phyloP scores from a whole-genome alignment of 2,797 vertebrate species.

The Caiman crocodilus region DNA sequence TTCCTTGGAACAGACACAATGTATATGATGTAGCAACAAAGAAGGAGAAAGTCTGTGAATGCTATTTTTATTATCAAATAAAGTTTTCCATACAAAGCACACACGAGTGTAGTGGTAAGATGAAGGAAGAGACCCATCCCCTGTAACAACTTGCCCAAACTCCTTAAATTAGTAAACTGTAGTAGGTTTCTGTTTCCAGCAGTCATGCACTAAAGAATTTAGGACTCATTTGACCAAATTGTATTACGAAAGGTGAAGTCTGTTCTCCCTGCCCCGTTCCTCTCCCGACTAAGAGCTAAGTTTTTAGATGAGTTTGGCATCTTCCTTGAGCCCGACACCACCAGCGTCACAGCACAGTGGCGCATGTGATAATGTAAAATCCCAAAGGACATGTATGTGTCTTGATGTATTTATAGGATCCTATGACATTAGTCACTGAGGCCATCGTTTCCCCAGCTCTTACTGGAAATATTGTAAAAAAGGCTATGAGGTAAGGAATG shows the following conservation, averaged over 20 bases:
- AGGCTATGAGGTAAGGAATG: not conserved
- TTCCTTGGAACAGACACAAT: conserved; percentile 93
- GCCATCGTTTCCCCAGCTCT: not conserved
- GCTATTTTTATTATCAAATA: conserved; percentile 99
- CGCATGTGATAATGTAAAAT: not conserved
- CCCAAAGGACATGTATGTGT: not conserved
- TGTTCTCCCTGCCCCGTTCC: not conserved
- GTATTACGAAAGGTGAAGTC: not conserved
- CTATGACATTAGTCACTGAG: accelerated
- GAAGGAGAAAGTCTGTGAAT: conserved; percentile 94
- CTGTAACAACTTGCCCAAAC: conserved; percentile 26
- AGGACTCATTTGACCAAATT: not conserved
- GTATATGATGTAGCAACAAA: conserved; percentile 95
- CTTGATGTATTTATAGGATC: accelerated
- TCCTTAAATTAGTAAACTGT: conserved; percentile 32
- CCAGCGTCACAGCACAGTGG: not conserved
- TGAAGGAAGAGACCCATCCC: conserved; percentile 60
- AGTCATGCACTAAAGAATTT: conserved; percentile 34
- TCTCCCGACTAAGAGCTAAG: not conserved
- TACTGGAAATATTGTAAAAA: conserved; percentile 27
- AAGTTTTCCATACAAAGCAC: conserved; percentile 95
- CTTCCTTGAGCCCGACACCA: not conserved
- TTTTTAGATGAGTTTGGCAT: not conserved
- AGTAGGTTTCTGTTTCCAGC: conserved; percentile 32
- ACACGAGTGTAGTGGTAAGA: conserved; percentile 75